Evolutionary conservation across 2,797 vertebrate genomes (phyloP), one percentile per base, ranked within the genome.

Genomic region (Amphiprion clarkii): DNA sequence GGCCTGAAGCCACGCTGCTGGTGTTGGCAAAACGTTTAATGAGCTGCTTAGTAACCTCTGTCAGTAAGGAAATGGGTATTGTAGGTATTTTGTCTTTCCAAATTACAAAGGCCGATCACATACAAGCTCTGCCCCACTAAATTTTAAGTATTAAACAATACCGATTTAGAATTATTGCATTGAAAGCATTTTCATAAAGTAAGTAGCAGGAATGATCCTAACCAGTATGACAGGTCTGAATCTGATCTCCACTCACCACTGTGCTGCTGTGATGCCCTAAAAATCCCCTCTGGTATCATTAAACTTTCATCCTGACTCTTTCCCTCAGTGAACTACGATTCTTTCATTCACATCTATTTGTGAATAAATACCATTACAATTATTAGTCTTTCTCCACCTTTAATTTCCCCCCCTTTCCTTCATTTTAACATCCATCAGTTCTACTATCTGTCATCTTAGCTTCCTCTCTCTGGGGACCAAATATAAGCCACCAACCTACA

Each of bases 231-330:
- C 42, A 59, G 65, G 14, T 56, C 27, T 65, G 51, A 40, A 39
- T 78, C 63, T 61, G 66, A 66, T 74, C 70, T 63, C 48, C 56
- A 62, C 61, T 69, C 59, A 49, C 58, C 63, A 58, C 69, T 66
- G 49, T 63, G 36, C 60, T 59, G 71, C 74, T 68, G 49, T 5
- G 0, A 57, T 48, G 55, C 42, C 75, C 66, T 39, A 65, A 57
- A 74, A 58, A 42, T 74, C 44, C 80, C 82, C 79, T 46, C 66
- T 60, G 76, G 70, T 76, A 39, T 81, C 79, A 84, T 88, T 82
- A 83, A 82, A 79, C 17, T 79, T 82, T 89, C 66, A 87, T 83
- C 61, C 73, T 27, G 59, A 74, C 74, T 74, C 51, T 65, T 71
- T 67, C 33, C 27, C 56, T 82, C 65, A 66, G 59, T n/a, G 9